Evolutionary conservation across 2,113 vertebrate species (phyloP).

Genomic region (Erinaceus europaeus): DNA sequence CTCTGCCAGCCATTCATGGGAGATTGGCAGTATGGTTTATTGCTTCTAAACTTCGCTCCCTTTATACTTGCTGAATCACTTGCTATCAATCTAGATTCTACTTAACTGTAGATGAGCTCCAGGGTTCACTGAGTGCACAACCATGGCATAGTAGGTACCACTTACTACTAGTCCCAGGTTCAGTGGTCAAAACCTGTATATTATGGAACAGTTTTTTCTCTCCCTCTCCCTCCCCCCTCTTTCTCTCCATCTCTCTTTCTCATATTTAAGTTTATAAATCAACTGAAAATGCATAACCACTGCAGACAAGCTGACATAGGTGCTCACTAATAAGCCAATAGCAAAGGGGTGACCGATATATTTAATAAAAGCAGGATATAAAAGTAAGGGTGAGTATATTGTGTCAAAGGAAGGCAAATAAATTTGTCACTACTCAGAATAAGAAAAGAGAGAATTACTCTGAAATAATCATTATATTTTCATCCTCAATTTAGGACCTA

Average conservation of each 20-base stretch:
- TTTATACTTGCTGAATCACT: neutral
- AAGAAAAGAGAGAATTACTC: conserved; percentile 21
- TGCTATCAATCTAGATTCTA: neutral
- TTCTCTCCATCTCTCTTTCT: too few species aligned
- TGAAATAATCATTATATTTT: conserved; percentile 5
- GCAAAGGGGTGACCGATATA: neutral
- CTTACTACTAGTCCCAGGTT: too few species aligned
- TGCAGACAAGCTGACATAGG: neutral
- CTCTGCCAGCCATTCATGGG: neutral
- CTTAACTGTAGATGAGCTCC: neutral
- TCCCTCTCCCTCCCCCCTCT: too few species aligned
- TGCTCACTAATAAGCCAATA: neutral
- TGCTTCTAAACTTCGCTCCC: neutral
- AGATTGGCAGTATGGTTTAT: neutral
- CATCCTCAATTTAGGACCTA: neutral
- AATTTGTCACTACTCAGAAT: neutral
- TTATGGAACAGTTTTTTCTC: too few species aligned
- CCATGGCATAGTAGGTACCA: too few species aligned
- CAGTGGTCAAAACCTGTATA: too few species aligned
- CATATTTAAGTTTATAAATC: too few species aligned
- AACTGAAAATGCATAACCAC: too few species aligned
- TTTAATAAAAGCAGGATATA: conserved; percentile 10
- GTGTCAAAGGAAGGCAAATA: neutral
- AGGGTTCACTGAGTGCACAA: neutral
- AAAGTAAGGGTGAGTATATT: neutral